Evolutionary conservation across 2,888 invertebrate genomes (phyloP), one percentile per base, ranked within the genome.

Genomic region (Aporophyla nigra): DNA sequence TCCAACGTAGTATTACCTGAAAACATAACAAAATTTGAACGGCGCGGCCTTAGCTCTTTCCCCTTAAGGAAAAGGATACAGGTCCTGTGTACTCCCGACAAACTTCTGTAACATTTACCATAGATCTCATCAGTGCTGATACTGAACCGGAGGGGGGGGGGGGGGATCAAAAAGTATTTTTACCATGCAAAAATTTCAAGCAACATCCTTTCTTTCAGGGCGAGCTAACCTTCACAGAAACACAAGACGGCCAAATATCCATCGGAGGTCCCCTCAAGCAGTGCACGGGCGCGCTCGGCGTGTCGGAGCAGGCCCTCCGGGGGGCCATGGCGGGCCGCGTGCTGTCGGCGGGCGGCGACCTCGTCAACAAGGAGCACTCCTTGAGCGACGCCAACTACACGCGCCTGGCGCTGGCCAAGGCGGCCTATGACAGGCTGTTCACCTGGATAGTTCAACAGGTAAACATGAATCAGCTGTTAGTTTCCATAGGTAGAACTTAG

Each of bases 341-440:
- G 66, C 98, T 99, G 88, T 98, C 99, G 0, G 99, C 99, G 0
- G 98, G 99, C 19, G 99, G 99, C 0, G 85, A 96, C 53, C 93
- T 96, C 0, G 95, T 96, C 87, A 93, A 98, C 93, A 99, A 99
- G 95, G 98, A 98, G 84, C 99, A 99, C 93, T 98, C 98, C 71
- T 97, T 98, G 67, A 95, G 97, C 0, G 99, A 99, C 92, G 99
- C 99, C 0, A 97, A 98, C 90, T 98, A 98, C 92, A 99, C 99
- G 21, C 96, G 99, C 83, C 98, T 99, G 94, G 99, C 99, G 9
- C 97, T 99, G 71, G 99, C 99, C 5, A 99, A 99, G 97, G 99
- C 99, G 5, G 98, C 99, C 46, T 99, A 99, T 91, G 99, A 99
- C 91, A 97, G 99, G 33, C 97, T 99, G 71, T 99, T 99, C 95